These are phyloP conservation scores for Reticulitermes lucifugus DNA, from an alignment of 2,888 invertebrate genomes.

Conservation along the genomic window DNA sequence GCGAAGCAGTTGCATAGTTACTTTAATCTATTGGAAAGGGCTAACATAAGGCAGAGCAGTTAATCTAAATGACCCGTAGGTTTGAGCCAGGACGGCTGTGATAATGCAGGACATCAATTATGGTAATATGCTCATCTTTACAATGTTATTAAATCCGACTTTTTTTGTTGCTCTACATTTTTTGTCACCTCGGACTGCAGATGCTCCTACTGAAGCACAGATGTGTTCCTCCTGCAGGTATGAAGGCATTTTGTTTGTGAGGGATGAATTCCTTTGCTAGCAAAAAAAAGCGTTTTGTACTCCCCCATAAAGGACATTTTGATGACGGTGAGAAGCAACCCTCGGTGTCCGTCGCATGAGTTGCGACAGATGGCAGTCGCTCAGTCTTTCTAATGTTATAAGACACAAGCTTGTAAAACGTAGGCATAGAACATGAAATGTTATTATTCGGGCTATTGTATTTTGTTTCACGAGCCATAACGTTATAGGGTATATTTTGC, in stretches of 20 bases:
- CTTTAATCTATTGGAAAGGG: neutral
- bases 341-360: neutral
- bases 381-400: neutral
- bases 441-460: neutral
- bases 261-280: neutral
- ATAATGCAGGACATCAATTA: neutral
- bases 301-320: neutral
- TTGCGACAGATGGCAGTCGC: neutral
- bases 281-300: neutral
- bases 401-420: neutral
- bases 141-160: neutral
- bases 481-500: neutral
- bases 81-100: neutral
- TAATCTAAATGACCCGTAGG: neutral
- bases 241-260: neutral
- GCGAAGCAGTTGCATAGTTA: neutral
- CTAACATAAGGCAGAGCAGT: neutral
- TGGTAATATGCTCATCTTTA: neutral
- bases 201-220: no score
- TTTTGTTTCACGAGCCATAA: slow-evolving; percentile 4
- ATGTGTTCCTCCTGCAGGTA: neutral
- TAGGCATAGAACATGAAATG: neutral
- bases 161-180: no score
- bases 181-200: no score
- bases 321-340: neutral